Base-by-base conservation (phyloP, 2,888 invertebrate genomes). In the Gonocerus acuteangulatus region DNA sequence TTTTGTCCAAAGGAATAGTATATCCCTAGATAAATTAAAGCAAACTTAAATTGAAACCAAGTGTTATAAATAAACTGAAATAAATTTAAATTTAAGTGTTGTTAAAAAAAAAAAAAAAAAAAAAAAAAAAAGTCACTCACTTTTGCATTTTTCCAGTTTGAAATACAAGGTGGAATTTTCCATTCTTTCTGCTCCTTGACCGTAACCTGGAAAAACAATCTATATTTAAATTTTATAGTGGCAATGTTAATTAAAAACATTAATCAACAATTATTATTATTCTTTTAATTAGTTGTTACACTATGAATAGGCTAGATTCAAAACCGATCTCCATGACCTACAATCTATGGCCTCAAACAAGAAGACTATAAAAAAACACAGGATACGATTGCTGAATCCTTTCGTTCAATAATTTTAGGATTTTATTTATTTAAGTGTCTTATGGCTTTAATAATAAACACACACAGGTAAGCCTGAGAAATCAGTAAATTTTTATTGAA, bases 101-200 rank as follows among this genome's bases (percentile, higher is more conserved):
- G 27, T 18, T 6, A 63, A 6, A 1, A 27, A 27, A 4, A 27
- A 27, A 9, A 6, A 48, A 56, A 32, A 3, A 48, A 61, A 42
- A 39, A 45, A 60, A 42, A 39, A 60, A 48, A 48, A 1, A 48
- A 21, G 44, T 7, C 51, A 45, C 13, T 68, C 70, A 81, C 88
- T 85, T 95, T 96, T 2, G 96, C 92, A 75, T 99, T 99, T 77
- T 99, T 99, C 99, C 99, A 99, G 73, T 99, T 99, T 0, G 93
- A 94, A 67, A 99, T 96, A 71, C 97, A 99, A 0, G 99, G 99
- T 6, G 99, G 99, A 68, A 91, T 89, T 77, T 97, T 97, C 99
- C 99, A 99, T 74, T 99, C 99, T 64, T 95, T 87, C 73, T 99
- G 99, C 73, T 99, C 99, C 72, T 97, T 96, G 0, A 96, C 96